phyloP scores from a whole-genome alignment of 2,888 invertebrate species.

The Cephus nigrinus region DNA sequence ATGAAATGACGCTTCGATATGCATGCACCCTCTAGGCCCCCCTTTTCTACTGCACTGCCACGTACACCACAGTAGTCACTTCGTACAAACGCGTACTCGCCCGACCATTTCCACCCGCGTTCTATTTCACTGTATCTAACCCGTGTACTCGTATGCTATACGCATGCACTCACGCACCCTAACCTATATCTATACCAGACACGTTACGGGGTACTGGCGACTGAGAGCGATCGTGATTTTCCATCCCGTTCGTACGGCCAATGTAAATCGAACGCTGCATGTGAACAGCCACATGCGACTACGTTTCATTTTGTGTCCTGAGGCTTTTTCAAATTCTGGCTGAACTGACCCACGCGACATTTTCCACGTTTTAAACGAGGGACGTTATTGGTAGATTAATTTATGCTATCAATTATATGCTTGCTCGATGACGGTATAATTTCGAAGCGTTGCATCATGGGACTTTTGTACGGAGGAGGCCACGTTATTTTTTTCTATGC shows the following conservation, averaged over 20 bases:
- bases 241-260: slow-evolving; percentile 47
- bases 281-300: slow-evolving; percentile 59
- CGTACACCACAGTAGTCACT: neutral
- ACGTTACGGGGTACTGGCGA: slow-evolving; percentile 2
- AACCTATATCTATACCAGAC: neutral
- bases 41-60: slow-evolving; percentile 6
- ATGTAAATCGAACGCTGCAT: slow-evolving; percentile 55
- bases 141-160: neutral
- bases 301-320: slow-evolving; percentile 57
- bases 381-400: neutral
- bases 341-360: slow-evolving; percentile 13
- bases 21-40: slow-evolving; percentile 43
- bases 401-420: neutral
- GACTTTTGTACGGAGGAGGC: neutral
- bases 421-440: neutral
- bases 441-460: neutral
- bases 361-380: neutral
- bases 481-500: neutral
- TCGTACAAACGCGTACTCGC: neutral
- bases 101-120: neutral
- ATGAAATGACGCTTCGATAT: slow-evolving; percentile 59
- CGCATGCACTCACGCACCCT: neutral
- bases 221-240: slow-evolving; percentile 54
- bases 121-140: neutral
- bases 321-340: slow-evolving; percentile 58